phyloP scores from a whole-genome alignment of 2,113 vertebrate genomes.

The Tragelaphus scriptus region DNA sequence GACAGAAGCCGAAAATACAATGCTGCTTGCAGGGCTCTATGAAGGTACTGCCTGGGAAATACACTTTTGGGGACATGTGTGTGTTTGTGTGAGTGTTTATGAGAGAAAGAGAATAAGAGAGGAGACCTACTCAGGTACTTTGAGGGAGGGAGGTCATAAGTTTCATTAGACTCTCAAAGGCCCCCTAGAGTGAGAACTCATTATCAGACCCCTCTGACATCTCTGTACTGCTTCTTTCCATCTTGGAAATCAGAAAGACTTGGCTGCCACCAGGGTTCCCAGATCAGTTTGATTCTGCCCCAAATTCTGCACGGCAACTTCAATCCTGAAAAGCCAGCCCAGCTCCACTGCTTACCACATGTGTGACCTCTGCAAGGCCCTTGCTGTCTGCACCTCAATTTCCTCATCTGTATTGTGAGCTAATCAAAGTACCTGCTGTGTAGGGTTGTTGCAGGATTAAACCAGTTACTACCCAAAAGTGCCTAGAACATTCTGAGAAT shows the following conservation, averaged over 20 bases:
- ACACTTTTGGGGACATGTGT: background rate
- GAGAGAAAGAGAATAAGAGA: background rate
- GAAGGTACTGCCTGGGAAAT: background rate
- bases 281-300: fast-evolving
- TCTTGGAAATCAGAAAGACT: background rate
- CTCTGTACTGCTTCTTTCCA: background rate
- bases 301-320: fast-evolving
- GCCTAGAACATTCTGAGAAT: background rate
- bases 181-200: background rate
- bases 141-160: background rate
- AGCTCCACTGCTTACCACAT: background rate
- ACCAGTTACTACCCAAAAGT: background rate
- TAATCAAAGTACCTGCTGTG: background rate
- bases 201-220: background rate
- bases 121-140: background rate
- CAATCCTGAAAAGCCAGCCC: background rate
- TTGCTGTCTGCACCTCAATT: background rate
- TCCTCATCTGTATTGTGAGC: background rate
- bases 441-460: background rate
- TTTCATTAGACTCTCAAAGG: background rate
- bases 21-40: background rate
- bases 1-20: background rate
- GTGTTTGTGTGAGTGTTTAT: background rate
- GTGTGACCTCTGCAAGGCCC: background rate
- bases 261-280: background rate